Percentiles rank a stretch among this genome's conserved stretches.
Evolutionary conservation across 2,888 invertebrate genomes (phyloP).

Genomic region (Agrotis segetum): DNA sequence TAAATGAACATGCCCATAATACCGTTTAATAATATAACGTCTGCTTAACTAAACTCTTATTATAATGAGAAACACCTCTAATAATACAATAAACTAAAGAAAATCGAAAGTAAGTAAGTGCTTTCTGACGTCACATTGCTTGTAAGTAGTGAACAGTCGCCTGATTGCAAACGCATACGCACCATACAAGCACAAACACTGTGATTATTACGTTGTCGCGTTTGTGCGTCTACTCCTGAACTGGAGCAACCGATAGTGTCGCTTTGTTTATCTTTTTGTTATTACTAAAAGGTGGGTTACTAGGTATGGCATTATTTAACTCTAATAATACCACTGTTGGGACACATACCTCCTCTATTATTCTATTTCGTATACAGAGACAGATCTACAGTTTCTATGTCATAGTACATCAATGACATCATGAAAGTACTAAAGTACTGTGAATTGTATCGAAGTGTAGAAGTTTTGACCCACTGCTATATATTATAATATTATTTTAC

Average conservation of each 20-base stretch:
- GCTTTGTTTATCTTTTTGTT: neutral
- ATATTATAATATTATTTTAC: too few species aligned
- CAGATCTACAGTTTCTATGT: too few species aligned
- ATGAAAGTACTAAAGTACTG: too few species aligned
- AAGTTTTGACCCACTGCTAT: too few species aligned
- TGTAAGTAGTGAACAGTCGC: conserved; percentile 64
- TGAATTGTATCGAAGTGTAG: neutral
- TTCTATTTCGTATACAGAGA: too few species aligned
- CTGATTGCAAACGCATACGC: conserved; percentile 58
- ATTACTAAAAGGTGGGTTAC: neutral
- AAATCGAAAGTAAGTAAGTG: conserved; percentile 65
- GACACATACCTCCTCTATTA: too few species aligned
- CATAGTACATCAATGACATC: too few species aligned
- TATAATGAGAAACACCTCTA: too few species aligned
- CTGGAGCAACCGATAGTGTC: conserved; percentile 48
- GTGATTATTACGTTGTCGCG: conserved; percentile 52
- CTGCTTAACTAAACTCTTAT: too few species aligned
- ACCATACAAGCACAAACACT: conserved; percentile 39
- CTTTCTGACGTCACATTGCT: conserved; percentile 65
- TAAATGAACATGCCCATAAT: too few species aligned
- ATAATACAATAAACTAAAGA: conserved; percentile 46
- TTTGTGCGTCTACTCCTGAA: conserved; percentile 40
- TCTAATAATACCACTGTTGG: neutral
- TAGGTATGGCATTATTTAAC: neutral
- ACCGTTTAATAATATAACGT: too few species aligned